These are phyloP conservation scores for Eulemur macaco DNA, from an alignment of 2,113 vertebrate species.

Conservation along the genomic window DNA sequence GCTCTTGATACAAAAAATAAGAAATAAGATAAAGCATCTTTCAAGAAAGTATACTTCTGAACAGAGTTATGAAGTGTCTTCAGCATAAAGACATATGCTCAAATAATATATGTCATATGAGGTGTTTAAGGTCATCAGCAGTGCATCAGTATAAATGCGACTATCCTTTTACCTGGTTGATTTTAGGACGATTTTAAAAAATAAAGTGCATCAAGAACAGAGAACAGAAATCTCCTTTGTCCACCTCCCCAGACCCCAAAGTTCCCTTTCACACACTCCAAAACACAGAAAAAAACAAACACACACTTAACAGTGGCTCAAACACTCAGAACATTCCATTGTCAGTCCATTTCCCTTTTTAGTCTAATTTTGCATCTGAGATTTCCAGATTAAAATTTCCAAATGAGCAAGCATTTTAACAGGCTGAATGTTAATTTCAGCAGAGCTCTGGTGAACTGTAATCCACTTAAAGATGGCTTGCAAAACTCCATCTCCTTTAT, in stretches of 20 bases:
- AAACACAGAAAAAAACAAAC: slow-evolving; percentile 49
- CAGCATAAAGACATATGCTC: slow-evolving; percentile 69
- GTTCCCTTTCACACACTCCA: slow-evolving; percentile 42
- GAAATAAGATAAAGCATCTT: slow-evolving; percentile 61
- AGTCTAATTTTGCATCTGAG: slow-evolving; percentile 76
- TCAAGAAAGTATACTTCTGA: slow-evolving; percentile 39
- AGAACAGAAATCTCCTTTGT: slow-evolving; percentile 54
- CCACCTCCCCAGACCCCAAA: neutral
- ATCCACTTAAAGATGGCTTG: slow-evolving; percentile 84
- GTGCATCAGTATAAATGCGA: slow-evolving; percentile 75
- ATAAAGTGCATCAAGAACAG: slow-evolving; percentile 85
- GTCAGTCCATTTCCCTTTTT: slow-evolving; percentile 72
- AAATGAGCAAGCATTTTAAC: slow-evolving; percentile 74
- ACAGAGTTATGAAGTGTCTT: slow-evolving; percentile 58
- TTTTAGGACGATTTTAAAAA: slow-evolving; percentile 51
- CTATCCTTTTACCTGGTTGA: slow-evolving; percentile 70
- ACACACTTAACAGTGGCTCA: slow-evolving; percentile 67
- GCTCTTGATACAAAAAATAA: slow-evolving; percentile 52
- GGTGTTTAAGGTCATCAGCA: slow-evolving; percentile 80
- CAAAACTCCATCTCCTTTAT: slow-evolving; percentile 82
- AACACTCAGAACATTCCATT: slow-evolving; percentile 65
- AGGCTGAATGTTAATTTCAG: slow-evolving; percentile 74
- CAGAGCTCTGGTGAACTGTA: slow-evolving; percentile 82
- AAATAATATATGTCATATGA: slow-evolving; percentile 67
- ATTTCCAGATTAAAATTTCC: slow-evolving; percentile 79